A percentile compares a stretch with the other conserved stretches of the same genome.
Evolutionary conservation across 2,797 vertebrate genomes (phyloP).

Genomic region (Darevskia nairensis): DNA sequence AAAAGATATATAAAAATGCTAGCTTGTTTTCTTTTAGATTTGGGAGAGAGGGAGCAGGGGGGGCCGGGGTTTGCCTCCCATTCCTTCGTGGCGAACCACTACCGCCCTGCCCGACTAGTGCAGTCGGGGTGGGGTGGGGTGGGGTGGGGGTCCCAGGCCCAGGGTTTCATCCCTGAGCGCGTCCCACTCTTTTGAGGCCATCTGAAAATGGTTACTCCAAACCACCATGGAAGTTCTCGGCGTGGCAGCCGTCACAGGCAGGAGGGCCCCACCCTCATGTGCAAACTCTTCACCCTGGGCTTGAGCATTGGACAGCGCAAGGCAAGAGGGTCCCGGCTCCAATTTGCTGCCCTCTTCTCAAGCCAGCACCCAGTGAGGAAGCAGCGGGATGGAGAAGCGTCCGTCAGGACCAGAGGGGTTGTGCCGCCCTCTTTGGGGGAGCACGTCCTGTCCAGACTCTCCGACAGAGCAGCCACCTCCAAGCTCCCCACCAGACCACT

Average conservation of each 20-base stretch:
- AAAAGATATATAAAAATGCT: no score
- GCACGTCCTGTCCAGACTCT: no score
- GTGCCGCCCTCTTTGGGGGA: no score
- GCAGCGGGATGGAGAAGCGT: not conserved
- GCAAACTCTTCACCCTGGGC: not conserved
- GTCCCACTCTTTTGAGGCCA: conserved; percentile 37
- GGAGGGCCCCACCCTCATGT: not conserved
- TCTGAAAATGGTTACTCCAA: conserved; percentile 52
- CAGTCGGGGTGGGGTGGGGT: conserved; percentile 40
- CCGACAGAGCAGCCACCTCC: no score
- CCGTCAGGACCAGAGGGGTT: not conserved
- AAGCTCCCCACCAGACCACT: not conserved
- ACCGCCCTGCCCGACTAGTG: not conserved
- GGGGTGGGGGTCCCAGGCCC: conserved; percentile 27
- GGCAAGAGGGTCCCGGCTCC: not conserved
- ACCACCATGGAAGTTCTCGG: conserved; percentile 47
- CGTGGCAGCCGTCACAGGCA: conserved; percentile 4
- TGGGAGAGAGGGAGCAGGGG: fast-evolving
- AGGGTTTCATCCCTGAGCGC: conserved; percentile 61
- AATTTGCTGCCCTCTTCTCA: conserved; percentile 8
- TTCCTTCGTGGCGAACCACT: not conserved
- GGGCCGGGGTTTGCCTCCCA: not conserved
- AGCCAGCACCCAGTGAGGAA: conserved; percentile 6
- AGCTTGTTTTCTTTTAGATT: not conserved
- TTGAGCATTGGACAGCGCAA: not conserved